These are phyloP conservation scores for Mimumesa dahlbomi DNA, from an alignment of 2,888 invertebrate genomes.

Conservation along the genomic window DNA sequence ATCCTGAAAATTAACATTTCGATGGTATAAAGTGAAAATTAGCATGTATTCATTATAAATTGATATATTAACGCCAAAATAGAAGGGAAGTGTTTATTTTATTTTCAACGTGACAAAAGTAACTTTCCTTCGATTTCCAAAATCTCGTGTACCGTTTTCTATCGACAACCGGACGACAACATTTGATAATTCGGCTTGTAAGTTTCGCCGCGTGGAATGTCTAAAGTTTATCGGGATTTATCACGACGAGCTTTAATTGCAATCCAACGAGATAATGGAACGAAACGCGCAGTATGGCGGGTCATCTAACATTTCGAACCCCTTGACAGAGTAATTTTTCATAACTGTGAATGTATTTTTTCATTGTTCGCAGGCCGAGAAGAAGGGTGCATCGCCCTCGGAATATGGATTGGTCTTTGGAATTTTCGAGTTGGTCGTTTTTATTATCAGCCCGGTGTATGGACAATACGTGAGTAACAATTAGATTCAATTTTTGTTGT, in stretches of 20 bases:
- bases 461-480: conserved; percentile 85
- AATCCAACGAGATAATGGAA: conserved; percentile 34
- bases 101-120: too few relatives aligned
- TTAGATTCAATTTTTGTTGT: not conserved
- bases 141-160: conserved; percentile 11
- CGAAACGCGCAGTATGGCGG: conserved; percentile 18
- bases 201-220: conserved; percentile 39
- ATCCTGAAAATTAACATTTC: too few relatives aligned
- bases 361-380: conserved; percentile 85
- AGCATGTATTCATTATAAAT: too few relatives aligned
- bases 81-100: too few relatives aligned
- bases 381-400: conserved; percentile 89
- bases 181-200: conserved; percentile 52
- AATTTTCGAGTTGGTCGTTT: conserved; percentile 91
- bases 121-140: conserved; percentile 2
- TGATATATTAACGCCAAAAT: not conserved
- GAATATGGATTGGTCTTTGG: conserved; percentile 94
- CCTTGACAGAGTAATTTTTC: not conserved
- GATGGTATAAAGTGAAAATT: too few relatives aligned
- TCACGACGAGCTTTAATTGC: conserved; percentile 52
- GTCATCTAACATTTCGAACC: conserved; percentile 13
- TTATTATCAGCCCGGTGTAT: conserved; percentile 90
- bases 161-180: conserved; percentile 18
- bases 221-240: conserved; percentile 67
- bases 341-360: conserved; percentile 27